Conservation (phyloP, 2,797 vertebrate species). For the Discoglossus pictus region DNA sequence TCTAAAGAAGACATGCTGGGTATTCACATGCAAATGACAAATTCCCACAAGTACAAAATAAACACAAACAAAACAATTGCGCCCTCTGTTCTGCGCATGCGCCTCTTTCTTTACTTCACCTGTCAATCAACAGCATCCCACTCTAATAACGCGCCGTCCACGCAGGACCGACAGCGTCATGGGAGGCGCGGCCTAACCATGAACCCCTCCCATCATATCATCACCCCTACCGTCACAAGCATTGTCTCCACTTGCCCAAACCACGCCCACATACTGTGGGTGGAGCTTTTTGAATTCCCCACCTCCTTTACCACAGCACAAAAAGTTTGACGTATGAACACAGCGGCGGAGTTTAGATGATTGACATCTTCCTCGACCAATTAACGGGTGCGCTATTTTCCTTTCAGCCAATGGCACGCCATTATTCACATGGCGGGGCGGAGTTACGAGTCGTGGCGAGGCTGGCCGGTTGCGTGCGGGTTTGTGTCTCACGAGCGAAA, state of each 20-base stretch:
- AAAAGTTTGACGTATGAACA: constrained; percentile 12
- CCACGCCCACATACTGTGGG: constrained; percentile 16
- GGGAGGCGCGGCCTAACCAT: not conserved
- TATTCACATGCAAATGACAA: too few species aligned
- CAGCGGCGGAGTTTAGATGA: not conserved
- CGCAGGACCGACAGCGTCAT: too few species aligned
- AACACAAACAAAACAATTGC: too few species aligned
- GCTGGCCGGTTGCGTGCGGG: constrained; percentile 42
- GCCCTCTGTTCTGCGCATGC: constrained; percentile 18
- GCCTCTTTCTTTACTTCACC: not conserved
- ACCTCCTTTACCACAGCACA: not conserved
- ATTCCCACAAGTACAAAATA: too few species aligned
- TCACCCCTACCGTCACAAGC: not conserved
- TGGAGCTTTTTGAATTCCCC: not conserved
- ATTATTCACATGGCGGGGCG: constrained; percentile 14
- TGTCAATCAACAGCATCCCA: constrained; percentile 10
- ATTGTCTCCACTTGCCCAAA: not conserved
- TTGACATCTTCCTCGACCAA: not conserved
- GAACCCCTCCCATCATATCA: too few species aligned
- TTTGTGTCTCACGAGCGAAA: constrained; percentile 21
- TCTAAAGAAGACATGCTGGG: too few species aligned
- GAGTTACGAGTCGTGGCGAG: constrained; percentile 30
- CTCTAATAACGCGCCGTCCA: not conserved
- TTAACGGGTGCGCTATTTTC: not conserved
- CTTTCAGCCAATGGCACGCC: constrained; percentile 10